Evolutionary conservation across 2,797 vertebrate genomes (phyloP).

Genomic region (Sebastes hopkinsi): DNA sequence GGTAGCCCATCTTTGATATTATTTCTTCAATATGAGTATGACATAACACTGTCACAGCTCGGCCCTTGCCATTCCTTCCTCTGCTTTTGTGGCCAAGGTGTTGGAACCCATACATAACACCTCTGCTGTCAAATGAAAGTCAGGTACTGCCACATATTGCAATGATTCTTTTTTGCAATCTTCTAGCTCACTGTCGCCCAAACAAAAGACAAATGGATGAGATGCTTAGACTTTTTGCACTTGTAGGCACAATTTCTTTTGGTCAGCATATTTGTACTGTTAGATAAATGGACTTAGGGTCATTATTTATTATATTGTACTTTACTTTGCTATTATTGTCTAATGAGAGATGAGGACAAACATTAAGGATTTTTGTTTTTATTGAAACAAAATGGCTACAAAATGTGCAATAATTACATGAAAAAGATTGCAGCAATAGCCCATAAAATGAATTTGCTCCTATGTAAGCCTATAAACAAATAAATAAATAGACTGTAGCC

Average conservation of each 20-base stretch:
- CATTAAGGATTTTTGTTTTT: neutral
- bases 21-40: neutral
- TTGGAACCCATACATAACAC: neutral
- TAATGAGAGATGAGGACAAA: neutral
- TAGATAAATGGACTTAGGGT: neutral
- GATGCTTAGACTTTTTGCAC: neutral
- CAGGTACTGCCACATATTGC: neutral
- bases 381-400: neutral
- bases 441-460: neutral
- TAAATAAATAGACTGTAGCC: neutral
- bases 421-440: neutral
- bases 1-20: neutral
- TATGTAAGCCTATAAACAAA: neutral
- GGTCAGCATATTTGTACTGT: neutral
- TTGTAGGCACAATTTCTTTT: neutral
- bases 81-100: neutral
- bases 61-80: neutral
- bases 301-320: neutral
- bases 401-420: neutral
- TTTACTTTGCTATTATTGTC: neutral
- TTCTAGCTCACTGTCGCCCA: neutral
- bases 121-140: slow-evolving; percentile 8
- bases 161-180: neutral
- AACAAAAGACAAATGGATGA: neutral
- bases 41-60: neutral